phyloP scores from a whole-genome alignment of 2,888 invertebrate genomes.

The Synergus itoensis region DNA sequence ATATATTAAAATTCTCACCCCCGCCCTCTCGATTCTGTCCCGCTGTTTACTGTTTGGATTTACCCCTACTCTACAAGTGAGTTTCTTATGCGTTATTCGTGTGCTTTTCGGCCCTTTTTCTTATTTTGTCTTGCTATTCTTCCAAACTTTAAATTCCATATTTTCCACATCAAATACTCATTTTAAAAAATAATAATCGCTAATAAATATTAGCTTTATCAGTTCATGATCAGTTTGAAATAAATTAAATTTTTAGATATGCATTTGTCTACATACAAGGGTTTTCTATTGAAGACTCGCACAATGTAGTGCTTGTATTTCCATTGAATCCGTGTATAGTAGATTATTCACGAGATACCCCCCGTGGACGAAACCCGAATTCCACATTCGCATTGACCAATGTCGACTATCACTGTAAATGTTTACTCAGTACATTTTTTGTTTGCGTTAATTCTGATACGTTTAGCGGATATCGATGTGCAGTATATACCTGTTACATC shows the following conservation, averaged over 20 bases:
- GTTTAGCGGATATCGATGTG: slow-evolving; percentile 33
- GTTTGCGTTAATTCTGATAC: slow-evolving; percentile 39
- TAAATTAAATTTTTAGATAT: slow-evolving; percentile 6
- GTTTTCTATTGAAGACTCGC: slow-evolving; percentile 26
- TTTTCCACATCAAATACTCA: background rate
- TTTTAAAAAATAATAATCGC: background rate
- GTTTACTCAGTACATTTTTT: slow-evolving; percentile 37
- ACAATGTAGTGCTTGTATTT: slow-evolving; percentile 33
- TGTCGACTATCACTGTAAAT: slow-evolving; percentile 35
- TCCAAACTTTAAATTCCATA: background rate
- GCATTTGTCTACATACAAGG: slow-evolving; percentile 12
- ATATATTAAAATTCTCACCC: slow-evolving; percentile 74
- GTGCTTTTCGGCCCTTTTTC: slow-evolving; percentile 25
- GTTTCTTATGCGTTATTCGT: slow-evolving; percentile 49
- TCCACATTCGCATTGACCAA: slow-evolving; percentile 33
- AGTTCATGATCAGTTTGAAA: slow-evolving; percentile 9
- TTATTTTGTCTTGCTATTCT: slow-evolving; percentile 11
- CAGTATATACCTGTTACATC: background rate
- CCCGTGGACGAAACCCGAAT: slow-evolving; percentile 22
- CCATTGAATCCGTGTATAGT: slow-evolving; percentile 30
- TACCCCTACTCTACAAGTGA: slow-evolving; percentile 46
- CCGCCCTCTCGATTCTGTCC: slow-evolving; percentile 41
- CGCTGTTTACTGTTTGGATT: slow-evolving; percentile 61
- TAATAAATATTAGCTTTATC: background rate
- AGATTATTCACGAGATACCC: slow-evolving; percentile 35